These are phyloP conservation scores for Mythimna loreyi DNA, from an alignment of 2,888 invertebrate species.

Conservation along the genomic window DNA sequence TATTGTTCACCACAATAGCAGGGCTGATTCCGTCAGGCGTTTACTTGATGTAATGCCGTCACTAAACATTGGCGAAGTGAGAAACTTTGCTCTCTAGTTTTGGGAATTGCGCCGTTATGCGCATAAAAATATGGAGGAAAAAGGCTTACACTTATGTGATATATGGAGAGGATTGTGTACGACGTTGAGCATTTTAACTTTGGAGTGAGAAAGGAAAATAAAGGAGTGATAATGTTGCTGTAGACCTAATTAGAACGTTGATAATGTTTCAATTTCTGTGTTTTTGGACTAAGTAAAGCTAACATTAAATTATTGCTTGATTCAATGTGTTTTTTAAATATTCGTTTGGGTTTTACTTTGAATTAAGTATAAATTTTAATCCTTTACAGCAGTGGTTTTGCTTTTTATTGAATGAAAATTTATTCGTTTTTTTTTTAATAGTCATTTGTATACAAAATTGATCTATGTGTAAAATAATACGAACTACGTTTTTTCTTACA, in stretches of 20 bases:
- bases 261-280: not conserved
- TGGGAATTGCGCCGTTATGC: conserved; percentile 46
- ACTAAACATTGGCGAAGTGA: conserved; percentile 57
- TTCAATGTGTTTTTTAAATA: too few relatives aligned
- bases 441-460: not conserved
- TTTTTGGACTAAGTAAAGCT: not conserved
- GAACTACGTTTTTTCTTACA: not conserved
- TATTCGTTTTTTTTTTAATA: not conserved
- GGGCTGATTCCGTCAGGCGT: conserved; percentile 80
- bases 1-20: conserved; percentile 86
- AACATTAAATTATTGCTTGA: too few relatives aligned
- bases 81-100: conserved; percentile 56
- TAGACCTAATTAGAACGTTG: not conserved
- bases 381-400: not conserved
- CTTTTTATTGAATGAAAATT: not conserved
- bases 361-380: not conserved
- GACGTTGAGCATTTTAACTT: conserved; percentile 35
- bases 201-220: not conserved
- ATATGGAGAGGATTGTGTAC: conserved; percentile 36
- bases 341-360: too few relatives aligned
- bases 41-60: conserved; percentile 69
- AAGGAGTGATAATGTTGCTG: not conserved
- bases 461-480: too few relatives aligned
- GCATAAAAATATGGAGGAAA: conserved; percentile 60
- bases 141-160: conserved; percentile 28